Percentiles rank a stretch among this genome's conserved stretches.
phyloP scores from a whole-genome alignment of 2,888 invertebrate genomes.

The Malacosoma neustria region DNA sequence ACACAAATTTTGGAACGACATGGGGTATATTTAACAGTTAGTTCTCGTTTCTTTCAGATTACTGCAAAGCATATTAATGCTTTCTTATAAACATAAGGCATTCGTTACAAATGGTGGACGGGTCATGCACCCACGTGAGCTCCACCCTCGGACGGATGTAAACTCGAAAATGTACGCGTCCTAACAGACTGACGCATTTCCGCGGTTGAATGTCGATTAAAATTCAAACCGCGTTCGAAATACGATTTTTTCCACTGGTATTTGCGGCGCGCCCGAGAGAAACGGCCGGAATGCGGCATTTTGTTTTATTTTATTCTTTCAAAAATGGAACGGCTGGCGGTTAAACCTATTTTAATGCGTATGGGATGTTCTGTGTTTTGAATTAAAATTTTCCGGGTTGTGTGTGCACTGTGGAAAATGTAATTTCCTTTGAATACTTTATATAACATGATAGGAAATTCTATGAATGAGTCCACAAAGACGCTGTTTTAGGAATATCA shows the following conservation, averaged over 20 bases:
- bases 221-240: conserved; percentile 75
- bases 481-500: no score
- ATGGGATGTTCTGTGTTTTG: conserved; percentile 68
- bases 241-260: conserved; percentile 74
- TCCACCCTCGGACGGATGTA: conserved; percentile 39
- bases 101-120: conserved; percentile 45
- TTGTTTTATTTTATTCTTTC: conserved; percentile 69
- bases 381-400: conserved; percentile 61
- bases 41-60: no score
- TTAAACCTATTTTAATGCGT: conserved; percentile 73
- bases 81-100: no score
- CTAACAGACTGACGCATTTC: conserved; percentile 32
- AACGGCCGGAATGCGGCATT: conserved; percentile 70
- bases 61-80: no score
- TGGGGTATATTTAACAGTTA: no score
- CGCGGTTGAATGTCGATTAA: conserved; percentile 68
- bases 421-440: conserved; percentile 52
- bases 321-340: conserved; percentile 68
- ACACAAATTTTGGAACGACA: no score
- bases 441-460: neutral
- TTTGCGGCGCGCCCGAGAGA: conserved; percentile 66
- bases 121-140: conserved; percentile 22
- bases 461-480: no score
- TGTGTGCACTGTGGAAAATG: conserved; percentile 42
- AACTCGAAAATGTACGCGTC: conserved; percentile 55